phyloP scores from a whole-genome alignment of 1,140 invertebrate genomes.

The Drosophila tristis region DNA sequence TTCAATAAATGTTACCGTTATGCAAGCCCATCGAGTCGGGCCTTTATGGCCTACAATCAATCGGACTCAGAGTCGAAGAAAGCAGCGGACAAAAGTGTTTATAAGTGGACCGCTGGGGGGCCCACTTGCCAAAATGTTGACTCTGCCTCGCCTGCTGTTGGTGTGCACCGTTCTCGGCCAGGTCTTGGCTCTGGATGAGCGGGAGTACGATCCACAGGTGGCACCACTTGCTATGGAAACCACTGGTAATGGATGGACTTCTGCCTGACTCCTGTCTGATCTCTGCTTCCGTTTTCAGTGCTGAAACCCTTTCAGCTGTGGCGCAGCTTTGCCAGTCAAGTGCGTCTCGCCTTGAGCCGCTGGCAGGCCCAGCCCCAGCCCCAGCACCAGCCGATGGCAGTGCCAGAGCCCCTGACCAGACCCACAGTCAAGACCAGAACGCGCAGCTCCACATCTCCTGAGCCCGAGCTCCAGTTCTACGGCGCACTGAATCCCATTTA shows the following conservation, averaged over 20 bases:
- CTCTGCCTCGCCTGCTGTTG: conserved; percentile 34
- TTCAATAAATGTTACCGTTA: conserved; percentile 43
- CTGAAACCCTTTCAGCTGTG: conserved; percentile 36
- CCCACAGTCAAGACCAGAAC: conserved; percentile 20
- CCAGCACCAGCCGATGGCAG: not conserved
- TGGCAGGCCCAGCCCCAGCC: conserved; percentile 17
- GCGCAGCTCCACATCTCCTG: conserved; percentile 21
- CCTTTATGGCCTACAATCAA: conserved; percentile 4
- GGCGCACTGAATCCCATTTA: conserved; percentile 66
- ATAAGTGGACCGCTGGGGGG: conserved; percentile 1
- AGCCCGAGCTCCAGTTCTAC: conserved; percentile 50
- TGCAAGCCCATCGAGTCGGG: conserved; percentile 17
- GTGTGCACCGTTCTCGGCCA: conserved; percentile 20
- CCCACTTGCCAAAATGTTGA: conserved; percentile 34
- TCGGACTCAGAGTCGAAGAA: conserved; percentile 25
- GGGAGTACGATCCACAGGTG: conserved; percentile 58
- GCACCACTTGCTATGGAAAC: conserved; percentile 27
- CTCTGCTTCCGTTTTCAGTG: conserved; percentile 7
- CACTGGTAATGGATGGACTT: conserved; percentile 25
- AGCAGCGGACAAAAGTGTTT: conserved; percentile 29
- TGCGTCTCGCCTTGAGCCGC: conserved; percentile 19
- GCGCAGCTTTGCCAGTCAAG: conserved; percentile 44
- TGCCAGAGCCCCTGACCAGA: not conserved
- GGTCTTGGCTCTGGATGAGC: conserved; percentile 34
- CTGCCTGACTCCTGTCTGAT: too few relatives aligned